These are phyloP conservation scores for Premnoplex brunnescens DNA, from an alignment of 2,797 vertebrate species.

Conservation along the genomic window DNA sequence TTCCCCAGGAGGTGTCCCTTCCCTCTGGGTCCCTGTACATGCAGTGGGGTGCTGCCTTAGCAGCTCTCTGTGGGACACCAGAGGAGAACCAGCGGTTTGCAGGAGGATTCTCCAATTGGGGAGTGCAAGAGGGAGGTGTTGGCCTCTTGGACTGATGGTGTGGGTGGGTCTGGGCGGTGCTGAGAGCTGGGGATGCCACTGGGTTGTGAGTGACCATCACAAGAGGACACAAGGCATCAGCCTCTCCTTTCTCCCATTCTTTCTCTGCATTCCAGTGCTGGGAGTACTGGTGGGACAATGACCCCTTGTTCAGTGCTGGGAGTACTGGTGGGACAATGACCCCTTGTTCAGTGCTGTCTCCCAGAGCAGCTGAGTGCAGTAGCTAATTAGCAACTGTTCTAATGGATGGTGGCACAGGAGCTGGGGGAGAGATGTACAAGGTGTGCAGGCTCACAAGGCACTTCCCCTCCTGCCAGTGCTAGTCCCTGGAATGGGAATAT, in stretches of 20 bases:
- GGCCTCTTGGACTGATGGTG: rapidly evolving
- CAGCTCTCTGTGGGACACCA: background rate
- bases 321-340: background rate
- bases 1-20: background rate
- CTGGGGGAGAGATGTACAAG: background rate
- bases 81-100: background rate
- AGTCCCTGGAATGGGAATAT: background rate
- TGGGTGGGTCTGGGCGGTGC: background rate
- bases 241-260: background rate
- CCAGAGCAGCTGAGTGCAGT: background rate
- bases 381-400: background rate
- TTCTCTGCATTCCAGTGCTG: rapidly evolving
- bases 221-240: rapidly evolving
- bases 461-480: background rate
- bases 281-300: background rate
- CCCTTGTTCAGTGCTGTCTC: background rate
- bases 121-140: background rate
- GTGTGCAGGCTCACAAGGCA: background rate
- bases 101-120: rapidly evolving
- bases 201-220: too few species aligned
- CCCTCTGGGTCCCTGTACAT: rapidly evolving
- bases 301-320: background rate
- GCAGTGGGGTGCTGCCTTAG: background rate
- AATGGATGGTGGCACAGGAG: background rate
- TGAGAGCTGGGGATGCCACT: background rate